Evolutionary conservation across 2,113 vertebrate species (phyloP), one percentile per base, ranked within the genome.

Genomic region (Pterocles gutturalis): DNA sequence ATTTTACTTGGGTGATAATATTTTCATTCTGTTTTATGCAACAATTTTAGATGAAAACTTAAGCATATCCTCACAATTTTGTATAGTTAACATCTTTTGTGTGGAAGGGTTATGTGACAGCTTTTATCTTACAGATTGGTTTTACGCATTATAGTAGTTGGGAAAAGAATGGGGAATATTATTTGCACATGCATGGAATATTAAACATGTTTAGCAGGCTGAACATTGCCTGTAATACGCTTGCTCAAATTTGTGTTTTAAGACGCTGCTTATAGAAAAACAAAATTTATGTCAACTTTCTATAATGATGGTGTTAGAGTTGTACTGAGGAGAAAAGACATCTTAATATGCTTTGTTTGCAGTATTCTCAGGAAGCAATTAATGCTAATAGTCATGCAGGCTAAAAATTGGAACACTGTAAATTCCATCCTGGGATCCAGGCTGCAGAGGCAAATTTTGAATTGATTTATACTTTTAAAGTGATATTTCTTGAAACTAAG

Each of bases 321-420:
- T 81, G 28, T 77, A 75, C 19, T 66, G 87, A 86, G 29, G 55
- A 94, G 64, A 86, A 93, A 73, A 67, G 53, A 83, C 80, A 91
- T 87, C 41, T 93, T 87, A 79, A 76, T 83, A 51, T 71, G 49
- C 53, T 93, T 60, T 86, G 57, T 94, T 83, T 94, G 81, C 46
- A 58, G 28, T 69, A 66, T 80, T 90, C 66, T 76, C 45, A 73
- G 71, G 49, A 96, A 95, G 41, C 62, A 91, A 80, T 93, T 96
- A 87, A 91, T 90, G 73, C 24, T 93, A 91, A 93, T 72, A 85
- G 45, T 53, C n/a, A 66, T 20, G 24, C 31, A 65, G 49, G 58
- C 49, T 93, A 45, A n/a, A 96, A 94, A 64, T 13, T 85, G 89
- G 66, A 93, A 71, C 61, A 80, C 88, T 90, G 69, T 34, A 26